Conservation (phyloP, 2,888 invertebrate genomes). For the Plebejus anna region DNA sequence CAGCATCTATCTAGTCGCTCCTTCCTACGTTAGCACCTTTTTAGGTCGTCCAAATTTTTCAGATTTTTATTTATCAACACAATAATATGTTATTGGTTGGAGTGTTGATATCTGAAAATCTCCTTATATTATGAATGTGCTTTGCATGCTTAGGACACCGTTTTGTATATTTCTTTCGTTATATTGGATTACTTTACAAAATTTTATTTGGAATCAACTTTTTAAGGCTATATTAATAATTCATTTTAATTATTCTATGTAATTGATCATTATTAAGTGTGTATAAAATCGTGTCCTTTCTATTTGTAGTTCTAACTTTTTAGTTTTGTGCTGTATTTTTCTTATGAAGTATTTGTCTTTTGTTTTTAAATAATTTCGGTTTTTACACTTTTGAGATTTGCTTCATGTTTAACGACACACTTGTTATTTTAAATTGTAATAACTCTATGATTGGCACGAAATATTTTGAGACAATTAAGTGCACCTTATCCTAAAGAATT, state of each 20-base stretch:
- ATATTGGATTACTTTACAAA: slow-evolving; percentile 20
- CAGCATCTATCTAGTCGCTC: slow-evolving; percentile 72
- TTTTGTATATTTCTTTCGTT: slow-evolving; percentile 44
- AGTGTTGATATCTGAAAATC: slow-evolving; percentile 57
- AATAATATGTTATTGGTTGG: slow-evolving; percentile 10
- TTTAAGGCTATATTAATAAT: neutral
- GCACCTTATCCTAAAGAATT: slow-evolving; percentile 63
- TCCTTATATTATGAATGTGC: slow-evolving; percentile 52
- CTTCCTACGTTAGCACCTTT: slow-evolving; percentile 78
- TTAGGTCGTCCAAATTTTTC: slow-evolving; percentile 74
- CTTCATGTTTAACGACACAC: slow-evolving; percentile 31
- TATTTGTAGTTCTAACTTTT: slow-evolving; percentile 35
- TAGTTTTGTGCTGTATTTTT: neutral
- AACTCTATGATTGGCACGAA: slow-evolving; percentile 43
- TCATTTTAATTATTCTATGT: slow-evolving; percentile 10
- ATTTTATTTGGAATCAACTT: slow-evolving; percentile 10
- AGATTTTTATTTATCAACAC: slow-evolving; percentile 60
- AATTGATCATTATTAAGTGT: slow-evolving; percentile 32
- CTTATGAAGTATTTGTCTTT: neutral
- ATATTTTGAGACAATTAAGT: slow-evolving; percentile 43
- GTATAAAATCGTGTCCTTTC: slow-evolving; percentile 45
- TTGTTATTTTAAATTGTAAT: slow-evolving; percentile 37
- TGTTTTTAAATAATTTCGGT: neutral
- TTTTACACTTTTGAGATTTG: slow-evolving; percentile 31
- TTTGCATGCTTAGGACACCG: slow-evolving; percentile 65